Evolutionary conservation across 1,140 invertebrate species (phyloP).

Genomic region (Eulimnadia texana): DNA sequence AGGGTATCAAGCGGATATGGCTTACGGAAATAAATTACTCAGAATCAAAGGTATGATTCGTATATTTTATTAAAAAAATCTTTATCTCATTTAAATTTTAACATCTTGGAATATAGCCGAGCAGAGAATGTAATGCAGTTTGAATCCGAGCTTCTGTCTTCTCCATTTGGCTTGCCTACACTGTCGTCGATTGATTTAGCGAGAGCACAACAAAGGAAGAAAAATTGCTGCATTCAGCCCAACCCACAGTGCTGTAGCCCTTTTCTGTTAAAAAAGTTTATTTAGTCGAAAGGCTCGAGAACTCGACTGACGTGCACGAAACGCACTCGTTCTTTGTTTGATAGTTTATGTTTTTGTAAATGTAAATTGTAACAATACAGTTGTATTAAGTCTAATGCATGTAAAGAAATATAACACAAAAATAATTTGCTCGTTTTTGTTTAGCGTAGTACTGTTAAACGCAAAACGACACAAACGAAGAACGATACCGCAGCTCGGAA

Average conservation of each 20-base stretch:
- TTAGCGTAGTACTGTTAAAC: too few species aligned
- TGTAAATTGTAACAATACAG: too few species aligned
- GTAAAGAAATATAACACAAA: too few species aligned
- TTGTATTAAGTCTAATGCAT: too few species aligned
- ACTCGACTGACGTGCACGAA: too few species aligned
- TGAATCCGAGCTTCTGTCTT: slow-evolving; percentile 44
- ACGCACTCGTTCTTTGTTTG: too few species aligned
- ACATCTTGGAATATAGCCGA: slow-evolving; percentile 42
- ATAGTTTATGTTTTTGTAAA: too few species aligned
- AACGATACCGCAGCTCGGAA: too few species aligned
- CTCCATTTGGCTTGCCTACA: slow-evolving; percentile 52
- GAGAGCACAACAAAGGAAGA: slow-evolving; percentile 45
- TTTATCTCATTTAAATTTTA: background rate
- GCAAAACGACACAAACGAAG: too few species aligned
- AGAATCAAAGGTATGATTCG: slow-evolving; percentile 61
- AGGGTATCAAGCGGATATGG: slow-evolving; percentile 58
- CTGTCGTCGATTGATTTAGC: slow-evolving; percentile 49
- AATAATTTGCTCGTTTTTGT: too few species aligned
- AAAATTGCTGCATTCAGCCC: slow-evolving; percentile 43
- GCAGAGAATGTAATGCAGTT: slow-evolving; percentile 62
- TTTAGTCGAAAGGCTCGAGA: too few species aligned
- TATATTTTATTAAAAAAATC: too few species aligned
- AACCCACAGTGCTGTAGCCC: slow-evolving; percentile 17
- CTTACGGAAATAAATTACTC: slow-evolving; percentile 57
- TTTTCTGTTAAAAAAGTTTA: background rate